These are phyloP conservation scores for Sarcophaga subvicina DNA, from an alignment of 2,888 invertebrate species.

Conservation along the genomic window DNA sequence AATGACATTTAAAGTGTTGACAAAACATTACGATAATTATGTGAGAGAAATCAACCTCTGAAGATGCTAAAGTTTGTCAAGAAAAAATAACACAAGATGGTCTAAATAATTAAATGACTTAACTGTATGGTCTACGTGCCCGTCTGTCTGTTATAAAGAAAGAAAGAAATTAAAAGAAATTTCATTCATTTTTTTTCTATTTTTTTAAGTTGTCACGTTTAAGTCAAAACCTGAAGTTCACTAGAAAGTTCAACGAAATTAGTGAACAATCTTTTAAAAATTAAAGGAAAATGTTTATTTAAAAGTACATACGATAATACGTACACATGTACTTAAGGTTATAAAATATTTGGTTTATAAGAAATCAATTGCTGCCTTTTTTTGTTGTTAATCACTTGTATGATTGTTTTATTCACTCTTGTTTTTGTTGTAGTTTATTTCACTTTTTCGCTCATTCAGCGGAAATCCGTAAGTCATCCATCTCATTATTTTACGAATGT, in stretches of 20 bases:
- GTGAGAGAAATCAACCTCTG: slow-evolving; percentile 49
- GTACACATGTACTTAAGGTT: too few species aligned
- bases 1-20: slow-evolving; percentile 11
- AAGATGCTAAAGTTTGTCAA: slow-evolving; percentile 47
- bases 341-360: neutral
- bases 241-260: neutral
- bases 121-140: neutral
- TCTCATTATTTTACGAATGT: slow-evolving; percentile 25
- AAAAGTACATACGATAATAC: too few species aligned
- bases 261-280: neutral
- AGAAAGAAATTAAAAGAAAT: slow-evolving; percentile 27
- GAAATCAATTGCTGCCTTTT: slow-evolving; percentile 25
- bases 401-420: neutral
- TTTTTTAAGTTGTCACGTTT: too few species aligned
- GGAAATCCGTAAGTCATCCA: slow-evolving; percentile 65
- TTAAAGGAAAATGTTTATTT: neutral
- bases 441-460: slow-evolving; percentile 59
- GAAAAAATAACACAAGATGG: neutral
- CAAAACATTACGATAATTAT: slow-evolving; percentile 22
- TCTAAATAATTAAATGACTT: slow-evolving; percentile 47
- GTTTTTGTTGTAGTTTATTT: slow-evolving; percentile 38
- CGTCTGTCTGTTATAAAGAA: neutral
- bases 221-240: neutral
- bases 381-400: slow-evolving; percentile 5
- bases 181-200: neutral